These are phyloP conservation scores for Cyrtodaria siliqua DNA, from an alignment of 2,888 invertebrate genomes.

Conservation along the genomic window DNA sequence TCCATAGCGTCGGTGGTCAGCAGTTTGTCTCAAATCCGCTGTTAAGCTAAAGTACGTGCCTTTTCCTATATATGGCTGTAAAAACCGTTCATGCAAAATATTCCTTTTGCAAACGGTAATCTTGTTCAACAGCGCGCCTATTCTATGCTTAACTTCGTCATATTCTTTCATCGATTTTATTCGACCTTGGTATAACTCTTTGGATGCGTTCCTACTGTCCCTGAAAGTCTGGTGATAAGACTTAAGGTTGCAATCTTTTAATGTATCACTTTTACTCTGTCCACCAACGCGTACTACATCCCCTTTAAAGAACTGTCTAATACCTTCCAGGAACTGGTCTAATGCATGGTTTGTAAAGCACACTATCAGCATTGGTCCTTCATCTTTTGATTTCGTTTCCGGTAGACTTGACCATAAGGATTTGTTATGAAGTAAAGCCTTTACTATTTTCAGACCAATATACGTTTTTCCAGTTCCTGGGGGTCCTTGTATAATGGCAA, in stretches of 20 bases:
- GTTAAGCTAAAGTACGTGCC: slow-evolving; percentile 25
- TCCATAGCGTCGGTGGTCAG: slow-evolving; percentile 18
- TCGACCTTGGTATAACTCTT: slow-evolving; percentile 44
- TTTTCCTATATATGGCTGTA: slow-evolving; percentile 56
- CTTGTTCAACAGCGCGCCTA: slow-evolving; percentile 63
- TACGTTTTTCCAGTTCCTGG: slow-evolving; percentile 96
- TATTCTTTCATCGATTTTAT: slow-evolving; percentile 60
- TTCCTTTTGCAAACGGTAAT: slow-evolving; percentile 68
- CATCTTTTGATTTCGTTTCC: no score
- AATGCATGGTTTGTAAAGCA: slow-evolving; percentile 85
- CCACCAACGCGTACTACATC: slow-evolving; percentile 81
- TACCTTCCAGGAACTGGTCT: slow-evolving; percentile 83
- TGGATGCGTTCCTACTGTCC: slow-evolving; percentile 40
- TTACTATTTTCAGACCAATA: slow-evolving; percentile 91
- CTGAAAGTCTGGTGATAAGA: slow-evolving; percentile 54
- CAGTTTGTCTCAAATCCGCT: no score
- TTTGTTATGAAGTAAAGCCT: slow-evolving; percentile 89
- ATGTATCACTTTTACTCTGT: slow-evolving; percentile 65
- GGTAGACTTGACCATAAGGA: slow-evolving; percentile 78
- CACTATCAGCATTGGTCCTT: slow-evolving; percentile 79
- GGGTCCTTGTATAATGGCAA: slow-evolving; percentile 88
- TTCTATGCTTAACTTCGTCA: slow-evolving; percentile 54
- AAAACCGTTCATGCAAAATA: slow-evolving; percentile 72
- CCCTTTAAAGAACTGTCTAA: slow-evolving; percentile 63
- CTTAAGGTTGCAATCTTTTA: slow-evolving; percentile 62